These are phyloP conservation scores for Myotis pilosus DNA, from an alignment of 2,797 vertebrate genomes.

Conservation along the genomic window DNA sequence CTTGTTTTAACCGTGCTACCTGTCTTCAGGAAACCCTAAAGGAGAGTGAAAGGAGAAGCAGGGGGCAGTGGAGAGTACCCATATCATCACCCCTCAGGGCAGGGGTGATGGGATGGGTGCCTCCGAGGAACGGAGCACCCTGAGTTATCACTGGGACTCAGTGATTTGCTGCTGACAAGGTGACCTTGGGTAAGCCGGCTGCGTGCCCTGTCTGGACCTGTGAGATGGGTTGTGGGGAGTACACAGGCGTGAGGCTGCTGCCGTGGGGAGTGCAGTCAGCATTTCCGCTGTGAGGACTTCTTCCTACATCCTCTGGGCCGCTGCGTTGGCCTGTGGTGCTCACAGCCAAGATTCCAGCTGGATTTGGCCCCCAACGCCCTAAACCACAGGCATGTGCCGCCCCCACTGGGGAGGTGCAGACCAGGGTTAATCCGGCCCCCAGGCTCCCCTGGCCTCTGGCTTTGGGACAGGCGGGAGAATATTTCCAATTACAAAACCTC, in stretches of 20 bases:
- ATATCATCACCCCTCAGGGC: rapidly evolving
- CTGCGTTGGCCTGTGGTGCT: background rate
- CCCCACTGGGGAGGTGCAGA: background rate
- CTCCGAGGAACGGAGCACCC: background rate
- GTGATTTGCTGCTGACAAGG: background rate
- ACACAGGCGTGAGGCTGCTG: rapidly evolving
- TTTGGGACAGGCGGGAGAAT: background rate
- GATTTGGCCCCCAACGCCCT: background rate
- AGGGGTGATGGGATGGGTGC: no score
- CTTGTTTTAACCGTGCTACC: background rate
- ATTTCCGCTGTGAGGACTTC: background rate
- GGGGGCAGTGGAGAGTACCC: rapidly evolving
- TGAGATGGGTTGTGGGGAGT: background rate
- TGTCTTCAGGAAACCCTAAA: background rate
- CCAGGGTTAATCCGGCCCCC: background rate
- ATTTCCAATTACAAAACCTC: background rate
- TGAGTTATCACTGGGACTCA: rapidly evolving
- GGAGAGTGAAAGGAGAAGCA: background rate
- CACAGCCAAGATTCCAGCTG: background rate
- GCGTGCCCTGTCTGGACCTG: background rate
- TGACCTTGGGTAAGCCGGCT: background rate
- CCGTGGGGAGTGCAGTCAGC: background rate
- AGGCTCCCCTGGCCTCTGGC: background rate
- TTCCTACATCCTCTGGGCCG: background rate
- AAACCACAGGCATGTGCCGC: background rate